Percentiles rank a stretch among this genome's conserved stretches.
Evolutionary conservation across 2,113 vertebrate species (phyloP).

Genomic region (Brienomyrus longianalis): DNA sequence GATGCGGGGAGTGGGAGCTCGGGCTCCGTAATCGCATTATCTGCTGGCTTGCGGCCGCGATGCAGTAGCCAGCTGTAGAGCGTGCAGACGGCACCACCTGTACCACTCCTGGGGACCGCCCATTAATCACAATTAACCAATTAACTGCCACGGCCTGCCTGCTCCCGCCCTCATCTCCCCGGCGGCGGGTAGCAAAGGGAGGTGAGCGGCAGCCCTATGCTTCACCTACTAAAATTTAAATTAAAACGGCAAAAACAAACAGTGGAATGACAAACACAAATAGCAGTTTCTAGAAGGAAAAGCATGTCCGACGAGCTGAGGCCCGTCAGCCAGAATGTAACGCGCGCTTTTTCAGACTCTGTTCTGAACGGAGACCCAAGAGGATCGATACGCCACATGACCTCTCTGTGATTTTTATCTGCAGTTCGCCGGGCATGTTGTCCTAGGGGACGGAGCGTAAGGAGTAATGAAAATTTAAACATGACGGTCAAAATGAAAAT

Average conservation of each 20-base stretch:
- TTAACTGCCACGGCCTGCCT: constrained; percentile 61
- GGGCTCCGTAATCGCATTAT: constrained; percentile 69
- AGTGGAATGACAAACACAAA: neutral
- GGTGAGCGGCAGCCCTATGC: neutral
- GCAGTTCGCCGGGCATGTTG: neutral
- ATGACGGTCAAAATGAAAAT: constrained; percentile 12
- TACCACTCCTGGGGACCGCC: constrained; percentile 62
- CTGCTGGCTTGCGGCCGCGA: constrained; percentile 58
- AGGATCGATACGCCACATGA: neutral
- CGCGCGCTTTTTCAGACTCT: neutral
- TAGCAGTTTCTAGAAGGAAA: neutral
- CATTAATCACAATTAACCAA: constrained; percentile 81
- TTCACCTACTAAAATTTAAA: neutral
- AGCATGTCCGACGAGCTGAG: neutral
- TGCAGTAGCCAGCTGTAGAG: constrained; percentile 59
- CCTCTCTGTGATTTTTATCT: constrained; percentile 5
- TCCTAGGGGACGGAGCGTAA: neutral
- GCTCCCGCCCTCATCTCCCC: constrained; percentile 44
- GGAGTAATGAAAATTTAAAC: constrained; percentile 12
- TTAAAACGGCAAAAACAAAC: neutral
- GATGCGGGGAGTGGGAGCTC: constrained; percentile 28
- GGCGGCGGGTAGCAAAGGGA: neutral
- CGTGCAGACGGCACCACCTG: constrained; percentile 58
- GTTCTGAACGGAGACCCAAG: neutral
- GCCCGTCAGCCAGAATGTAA: neutral